A percentile compares a stretch with the other conserved stretches of the same genome.
phyloP scores from a whole-genome alignment of 2,888 invertebrate genomes.

The Zele albiditarsus region DNA sequence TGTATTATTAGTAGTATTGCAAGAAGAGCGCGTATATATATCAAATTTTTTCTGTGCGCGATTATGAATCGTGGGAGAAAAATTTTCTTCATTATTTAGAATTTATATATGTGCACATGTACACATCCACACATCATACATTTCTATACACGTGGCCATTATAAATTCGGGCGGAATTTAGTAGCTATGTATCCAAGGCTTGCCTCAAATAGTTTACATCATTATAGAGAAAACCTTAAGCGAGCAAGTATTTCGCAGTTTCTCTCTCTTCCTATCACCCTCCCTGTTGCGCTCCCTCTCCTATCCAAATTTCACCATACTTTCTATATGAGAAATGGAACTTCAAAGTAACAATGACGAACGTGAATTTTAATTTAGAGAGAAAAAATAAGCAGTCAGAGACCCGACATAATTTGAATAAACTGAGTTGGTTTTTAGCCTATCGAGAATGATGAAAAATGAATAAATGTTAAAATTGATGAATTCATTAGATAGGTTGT shows the following conservation, averaged over 20 bases:
- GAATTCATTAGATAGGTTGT: constrained; percentile 17
- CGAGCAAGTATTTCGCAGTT: neutral
- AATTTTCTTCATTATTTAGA: neutral
- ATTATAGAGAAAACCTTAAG: constrained; percentile 26
- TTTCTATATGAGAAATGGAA: neutral
- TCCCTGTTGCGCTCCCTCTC: neutral
- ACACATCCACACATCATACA: neutral
- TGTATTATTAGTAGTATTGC: neutral
- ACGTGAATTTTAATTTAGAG: neutral
- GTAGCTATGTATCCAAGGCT: constrained; percentile 21
- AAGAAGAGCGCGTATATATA: neutral
- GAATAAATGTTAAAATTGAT: constrained; percentile 7
- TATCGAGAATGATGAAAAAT: neutral
- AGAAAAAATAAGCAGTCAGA: neutral
- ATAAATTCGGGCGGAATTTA: constrained; percentile 32
- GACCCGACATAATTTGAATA: neutral
- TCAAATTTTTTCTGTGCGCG: neutral
- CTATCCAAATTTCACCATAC: too few relatives aligned
- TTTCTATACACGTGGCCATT: constrained; percentile 3
- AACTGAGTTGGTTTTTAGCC: neutral
- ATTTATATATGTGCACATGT: neutral
- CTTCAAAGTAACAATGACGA: neutral
- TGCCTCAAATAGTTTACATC: neutral
- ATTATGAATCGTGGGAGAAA: neutral
- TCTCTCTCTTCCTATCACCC: neutral